phyloP scores from a whole-genome alignment of 2,113 vertebrate species.

The Datnioides undecimradiatus region DNA sequence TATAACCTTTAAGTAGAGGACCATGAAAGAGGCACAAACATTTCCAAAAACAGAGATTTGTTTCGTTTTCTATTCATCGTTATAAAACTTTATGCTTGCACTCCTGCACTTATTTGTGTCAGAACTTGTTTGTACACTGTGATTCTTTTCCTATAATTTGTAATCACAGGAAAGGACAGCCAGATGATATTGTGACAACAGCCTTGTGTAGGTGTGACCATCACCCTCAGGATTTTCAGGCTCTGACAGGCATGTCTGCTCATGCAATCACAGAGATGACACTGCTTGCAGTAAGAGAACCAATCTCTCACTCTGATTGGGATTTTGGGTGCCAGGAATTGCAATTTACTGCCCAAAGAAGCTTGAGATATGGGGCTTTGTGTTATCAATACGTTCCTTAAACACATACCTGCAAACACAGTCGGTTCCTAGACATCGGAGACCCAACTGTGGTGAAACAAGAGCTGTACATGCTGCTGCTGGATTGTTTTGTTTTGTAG shows the following conservation, averaged over 20 bases:
- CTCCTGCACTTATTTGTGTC: background rate
- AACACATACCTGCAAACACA: slow-evolving; percentile 1
- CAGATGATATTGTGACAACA: slow-evolving; percentile 43
- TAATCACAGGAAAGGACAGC: slow-evolving; percentile 8
- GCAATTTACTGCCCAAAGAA: background rate
- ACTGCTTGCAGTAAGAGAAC: background rate
- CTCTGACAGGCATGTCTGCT: slow-evolving; percentile 40
- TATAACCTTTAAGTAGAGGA: background rate
- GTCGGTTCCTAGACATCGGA: slow-evolving; percentile 39
- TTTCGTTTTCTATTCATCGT: background rate
- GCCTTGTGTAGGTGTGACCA: slow-evolving; percentile 49
- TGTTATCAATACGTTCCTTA: slow-evolving; percentile 4
- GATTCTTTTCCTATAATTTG: background rate
- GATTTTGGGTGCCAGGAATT: background rate
- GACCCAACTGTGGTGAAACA: slow-evolving; percentile 37
- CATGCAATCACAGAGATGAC: slow-evolving; percentile 1
- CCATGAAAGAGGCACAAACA: background rate
- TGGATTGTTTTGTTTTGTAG: slow-evolving; percentile 61
- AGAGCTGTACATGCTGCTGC: slow-evolving; percentile 38
- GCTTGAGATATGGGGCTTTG: slow-evolving; percentile 1
- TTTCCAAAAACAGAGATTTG: background rate
- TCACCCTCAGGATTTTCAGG: slow-evolving; percentile 24
- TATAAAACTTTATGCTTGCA: background rate
- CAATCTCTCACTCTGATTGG: background rate
- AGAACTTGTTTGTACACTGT: slow-evolving; percentile 1